These are phyloP conservation scores for Carpatolechia fugitivella DNA, from an alignment of 2,888 invertebrate species.

Conservation along the genomic window DNA sequence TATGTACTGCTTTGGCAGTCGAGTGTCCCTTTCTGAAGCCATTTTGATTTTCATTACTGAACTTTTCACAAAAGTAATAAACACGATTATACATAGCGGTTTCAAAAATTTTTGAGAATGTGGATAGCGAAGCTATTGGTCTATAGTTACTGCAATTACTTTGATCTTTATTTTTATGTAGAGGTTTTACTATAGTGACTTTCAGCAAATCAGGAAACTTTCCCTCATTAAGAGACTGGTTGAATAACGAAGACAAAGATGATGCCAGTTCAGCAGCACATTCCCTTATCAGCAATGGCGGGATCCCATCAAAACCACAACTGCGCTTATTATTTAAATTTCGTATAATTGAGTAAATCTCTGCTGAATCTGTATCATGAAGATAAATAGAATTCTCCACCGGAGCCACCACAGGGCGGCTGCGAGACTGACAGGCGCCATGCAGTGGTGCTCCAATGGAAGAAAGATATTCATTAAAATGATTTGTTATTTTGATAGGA, in stretches of 20 bases:
- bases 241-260: background rate
- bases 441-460: too few relatives aligned
- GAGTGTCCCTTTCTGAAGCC: background rate
- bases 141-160: background rate
- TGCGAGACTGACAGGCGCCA: too few relatives aligned
- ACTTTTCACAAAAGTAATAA: background rate
- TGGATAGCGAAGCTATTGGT: background rate
- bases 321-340: background rate
- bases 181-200: background rate
- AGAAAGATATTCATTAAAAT: background rate
- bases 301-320: background rate
- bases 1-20: background rate
- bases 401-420: too few relatives aligned
- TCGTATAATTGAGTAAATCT: background rate
- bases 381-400: background rate
- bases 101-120: constrained; percentile 1
- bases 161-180: background rate
- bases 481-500: background rate
- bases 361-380: background rate
- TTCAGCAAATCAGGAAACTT: background rate
- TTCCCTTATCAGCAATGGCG: background rate
- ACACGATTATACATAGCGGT: background rate
- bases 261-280: background rate
- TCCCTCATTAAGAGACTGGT: background rate
- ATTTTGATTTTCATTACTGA: background rate